These are phyloP conservation scores for Corydoras maculifer DNA, from an alignment of 2,113 vertebrate species.

Conservation along the genomic window DNA sequence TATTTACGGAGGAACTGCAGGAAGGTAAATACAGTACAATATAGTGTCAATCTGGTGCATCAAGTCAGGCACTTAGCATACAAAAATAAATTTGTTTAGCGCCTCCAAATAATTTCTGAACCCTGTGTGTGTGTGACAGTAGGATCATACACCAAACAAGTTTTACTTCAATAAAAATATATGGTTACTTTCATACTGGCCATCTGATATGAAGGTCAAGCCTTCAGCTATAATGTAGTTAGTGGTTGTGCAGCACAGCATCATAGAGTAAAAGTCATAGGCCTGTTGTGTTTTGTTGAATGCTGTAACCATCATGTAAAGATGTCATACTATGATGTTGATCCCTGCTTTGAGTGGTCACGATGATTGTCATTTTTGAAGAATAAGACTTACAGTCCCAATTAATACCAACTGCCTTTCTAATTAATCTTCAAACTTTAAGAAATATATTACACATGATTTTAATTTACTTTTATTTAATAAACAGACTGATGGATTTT, in stretches of 20 bases:
- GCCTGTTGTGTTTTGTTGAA: neutral
- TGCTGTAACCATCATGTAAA: conserved; percentile 6
- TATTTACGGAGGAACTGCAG: conserved; percentile 54
- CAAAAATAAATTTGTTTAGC: conserved; percentile 48
- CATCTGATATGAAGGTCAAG: conserved; percentile 19
- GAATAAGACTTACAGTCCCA: neutral
- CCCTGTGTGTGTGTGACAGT: conserved; percentile 23
- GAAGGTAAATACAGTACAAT: conserved; percentile 56
- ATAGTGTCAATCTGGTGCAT: conserved; percentile 54
- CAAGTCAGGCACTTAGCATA: conserved; percentile 62
- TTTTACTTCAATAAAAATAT: conserved; percentile 31
- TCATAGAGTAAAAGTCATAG: conserved; percentile 8
- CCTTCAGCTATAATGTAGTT: conserved; percentile 31
- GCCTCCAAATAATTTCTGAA: conserved; percentile 30
- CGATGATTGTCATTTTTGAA: conserved; percentile 36
- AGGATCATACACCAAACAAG: conserved; percentile 31
- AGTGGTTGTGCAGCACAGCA: conserved; percentile 5
- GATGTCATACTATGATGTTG: neutral
- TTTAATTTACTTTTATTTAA: no score
- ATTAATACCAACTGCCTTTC: no score
- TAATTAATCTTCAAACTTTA: neutral
- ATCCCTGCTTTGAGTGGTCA: conserved; percentile 21
- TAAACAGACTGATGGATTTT: conserved; percentile 6
- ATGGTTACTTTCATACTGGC: conserved; percentile 32
- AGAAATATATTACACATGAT: neutral